These are phyloP conservation scores for Helicolenus hilgendorfi DNA, from an alignment of 2,797 vertebrate species.

Conservation along the genomic window DNA sequence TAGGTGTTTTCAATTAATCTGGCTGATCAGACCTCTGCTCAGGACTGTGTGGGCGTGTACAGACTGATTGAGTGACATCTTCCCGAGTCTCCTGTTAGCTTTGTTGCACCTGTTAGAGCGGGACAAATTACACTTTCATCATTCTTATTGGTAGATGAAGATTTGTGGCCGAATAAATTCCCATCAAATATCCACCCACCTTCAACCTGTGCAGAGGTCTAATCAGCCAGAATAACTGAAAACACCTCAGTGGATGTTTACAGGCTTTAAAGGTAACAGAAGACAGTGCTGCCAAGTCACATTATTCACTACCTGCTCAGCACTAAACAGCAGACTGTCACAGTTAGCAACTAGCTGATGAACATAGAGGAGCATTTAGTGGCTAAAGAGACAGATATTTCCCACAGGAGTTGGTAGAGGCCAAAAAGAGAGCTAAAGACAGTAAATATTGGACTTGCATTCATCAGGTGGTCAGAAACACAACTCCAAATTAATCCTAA, in stretches of 20 bases:
- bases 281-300: neutral
- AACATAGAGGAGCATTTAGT: neutral
- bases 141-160: neutral
- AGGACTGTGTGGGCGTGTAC: neutral
- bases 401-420: neutral
- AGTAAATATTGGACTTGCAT: neutral
- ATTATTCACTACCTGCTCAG: neutral
- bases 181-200: neutral
- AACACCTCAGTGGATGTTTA: neutral
- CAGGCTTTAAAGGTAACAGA: neutral
- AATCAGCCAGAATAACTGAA: neutral
- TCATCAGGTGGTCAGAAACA: neutral
- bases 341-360: neutral
- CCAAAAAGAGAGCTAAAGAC: neutral
- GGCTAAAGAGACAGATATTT: neutral
- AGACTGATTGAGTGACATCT: neutral
- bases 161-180: neutral
- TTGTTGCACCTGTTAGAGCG: neutral
- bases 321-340: neutral
- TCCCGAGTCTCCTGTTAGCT: neutral
- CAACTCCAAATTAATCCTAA: no score
- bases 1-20: neutral
- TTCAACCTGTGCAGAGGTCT: neutral
- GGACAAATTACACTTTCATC: neutral
- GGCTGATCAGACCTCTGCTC: neutral